Conservation (phyloP, 2,113 vertebrate species). For the Phyllostomus hastatus region DNA sequence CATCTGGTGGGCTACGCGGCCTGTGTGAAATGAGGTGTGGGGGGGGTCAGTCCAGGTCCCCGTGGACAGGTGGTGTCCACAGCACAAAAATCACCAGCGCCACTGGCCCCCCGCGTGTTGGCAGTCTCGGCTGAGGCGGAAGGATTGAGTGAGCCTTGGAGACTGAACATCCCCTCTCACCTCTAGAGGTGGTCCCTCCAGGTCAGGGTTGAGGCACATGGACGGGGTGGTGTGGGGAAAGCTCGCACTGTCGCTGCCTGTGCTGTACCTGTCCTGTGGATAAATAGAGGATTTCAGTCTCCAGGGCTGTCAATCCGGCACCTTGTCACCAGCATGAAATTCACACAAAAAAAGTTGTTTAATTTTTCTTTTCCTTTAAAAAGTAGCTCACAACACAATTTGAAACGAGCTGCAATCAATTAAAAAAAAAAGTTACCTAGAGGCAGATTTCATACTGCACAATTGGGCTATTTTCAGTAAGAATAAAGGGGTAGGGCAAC, state of each 20-base stretch:
- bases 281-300: slow-evolving; percentile 90
- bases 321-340: slow-evolving; percentile 85
- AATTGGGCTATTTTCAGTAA: slow-evolving; percentile 58
- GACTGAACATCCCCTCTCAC: slow-evolving; percentile 89
- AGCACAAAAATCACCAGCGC: slow-evolving; percentile 84
- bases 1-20: slow-evolving; percentile 83
- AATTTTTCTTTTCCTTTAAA: slow-evolving; percentile 74
- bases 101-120: slow-evolving; percentile 84
- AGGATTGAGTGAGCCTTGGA: slow-evolving; percentile 88
- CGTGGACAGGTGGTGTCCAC: slow-evolving; percentile 86
- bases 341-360: slow-evolving; percentile 80
- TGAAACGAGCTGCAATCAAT: slow-evolving; percentile 75
- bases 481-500: slow-evolving; percentile 37
- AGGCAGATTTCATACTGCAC: slow-evolving; percentile 72
- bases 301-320: slow-evolving; percentile 88
- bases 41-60: slow-evolving; percentile 85
- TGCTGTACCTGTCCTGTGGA: slow-evolving; percentile 89
- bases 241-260: slow-evolving; percentile 85
- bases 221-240: slow-evolving; percentile 87
- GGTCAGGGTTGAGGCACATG: slow-evolving; percentile 89
- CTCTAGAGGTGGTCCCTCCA: slow-evolving; percentile 89
- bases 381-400: slow-evolving; percentile 77
- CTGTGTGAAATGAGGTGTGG: slow-evolving; percentile 81
- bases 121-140: slow-evolving; percentile 87
- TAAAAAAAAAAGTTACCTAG: slow-evolving; percentile 73